Evolutionary conservation across 1,140 invertebrate genomes (phyloP), one percentile per base, ranked within the genome.

Genomic region (Drosophila varians): DNA sequence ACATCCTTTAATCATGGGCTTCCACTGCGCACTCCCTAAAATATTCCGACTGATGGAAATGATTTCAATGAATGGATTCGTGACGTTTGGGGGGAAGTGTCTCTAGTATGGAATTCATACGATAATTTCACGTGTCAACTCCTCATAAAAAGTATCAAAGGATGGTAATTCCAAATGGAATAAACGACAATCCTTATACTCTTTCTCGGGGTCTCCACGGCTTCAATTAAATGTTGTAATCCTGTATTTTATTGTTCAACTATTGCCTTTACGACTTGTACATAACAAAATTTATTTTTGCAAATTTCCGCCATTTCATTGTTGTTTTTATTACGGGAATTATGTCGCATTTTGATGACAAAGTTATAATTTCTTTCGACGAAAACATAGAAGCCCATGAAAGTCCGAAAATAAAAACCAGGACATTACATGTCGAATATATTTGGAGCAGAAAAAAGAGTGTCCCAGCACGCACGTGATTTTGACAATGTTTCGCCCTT

Each of bases 1-100:
- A 78, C 79, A 89, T 89, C 77, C 86, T 89, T 89, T 89, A 89
- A 89, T 89, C 79, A 89, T 75, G 64, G 68, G 49, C 73, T 14
- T 28, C 11, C 51, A 18, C 23, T 21, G 28, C 18, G 23, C 19
- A 28, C 16, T 7, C 60, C 36, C 38, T 14, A 52, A 43, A 66
- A 52, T 64, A 60, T 64, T 58, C 42, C 12, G 14, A 34, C 58
- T 26, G 45, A 64, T 25, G 36, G 14, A 26, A 23, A 48, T 31
- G 46, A 16, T 48, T 34, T 42, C 16, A 25, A 48, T 25, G 25
- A 12, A 43, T 8, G 12, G 19, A 47, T 19, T 21, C 42, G 26
- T 52, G n/a, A 8, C n/a, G 4, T 18, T 60, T 26, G 21, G 21
- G 1, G 11, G 0, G 11, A 26, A 34, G 11, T 19, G 16, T 11